These are phyloP conservation scores for Stratiolaelaps scimitus DNA, from an alignment of 1,140 invertebrate species.

Conservation along the genomic window DNA sequence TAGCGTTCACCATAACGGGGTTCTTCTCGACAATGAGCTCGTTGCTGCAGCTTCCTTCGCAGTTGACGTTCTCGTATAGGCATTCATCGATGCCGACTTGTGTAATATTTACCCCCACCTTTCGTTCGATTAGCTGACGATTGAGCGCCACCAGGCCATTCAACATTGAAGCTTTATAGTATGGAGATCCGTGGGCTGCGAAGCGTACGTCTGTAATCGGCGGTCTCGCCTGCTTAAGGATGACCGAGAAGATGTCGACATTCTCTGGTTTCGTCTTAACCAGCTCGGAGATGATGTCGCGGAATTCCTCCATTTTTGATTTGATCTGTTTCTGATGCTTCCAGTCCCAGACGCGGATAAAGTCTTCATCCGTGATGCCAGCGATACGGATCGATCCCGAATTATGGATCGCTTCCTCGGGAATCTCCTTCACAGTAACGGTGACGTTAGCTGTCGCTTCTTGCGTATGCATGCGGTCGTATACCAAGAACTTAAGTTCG, in stretches of 20 bases:
- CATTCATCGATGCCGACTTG: constrained; percentile 98
- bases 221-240: constrained; percentile 65
- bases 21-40: constrained; percentile 69
- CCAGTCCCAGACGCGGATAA: constrained; percentile 84
- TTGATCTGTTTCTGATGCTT: constrained; percentile 61
- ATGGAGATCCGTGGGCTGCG: constrained; percentile 85
- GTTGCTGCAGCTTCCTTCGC: constrained; percentile 90
- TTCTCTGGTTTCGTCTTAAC: constrained; percentile 69
- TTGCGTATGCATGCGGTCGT: constrained; percentile 82
- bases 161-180: constrained; percentile 81
- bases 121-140: constrained; percentile 77
- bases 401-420: constrained; percentile 84
- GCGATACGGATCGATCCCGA: constrained; percentile 83
- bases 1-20: constrained; percentile 90
- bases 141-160: constrained; percentile 89
- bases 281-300: constrained; percentile 65
- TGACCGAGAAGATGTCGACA: constrained; percentile 89
- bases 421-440: constrained; percentile 80
- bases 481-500: constrained; percentile 76
- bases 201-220: constrained; percentile 84
- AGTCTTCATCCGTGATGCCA: constrained; percentile 90
- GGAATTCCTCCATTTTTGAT: constrained; percentile 75
- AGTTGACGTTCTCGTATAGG: constrained; percentile 82
- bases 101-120: constrained; percentile 84
- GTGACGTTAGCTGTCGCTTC: constrained; percentile 83